Base-by-base conservation (phyloP, 2,113 vertebrate genomes). In the Myxocyprinus asiaticus region DNA sequence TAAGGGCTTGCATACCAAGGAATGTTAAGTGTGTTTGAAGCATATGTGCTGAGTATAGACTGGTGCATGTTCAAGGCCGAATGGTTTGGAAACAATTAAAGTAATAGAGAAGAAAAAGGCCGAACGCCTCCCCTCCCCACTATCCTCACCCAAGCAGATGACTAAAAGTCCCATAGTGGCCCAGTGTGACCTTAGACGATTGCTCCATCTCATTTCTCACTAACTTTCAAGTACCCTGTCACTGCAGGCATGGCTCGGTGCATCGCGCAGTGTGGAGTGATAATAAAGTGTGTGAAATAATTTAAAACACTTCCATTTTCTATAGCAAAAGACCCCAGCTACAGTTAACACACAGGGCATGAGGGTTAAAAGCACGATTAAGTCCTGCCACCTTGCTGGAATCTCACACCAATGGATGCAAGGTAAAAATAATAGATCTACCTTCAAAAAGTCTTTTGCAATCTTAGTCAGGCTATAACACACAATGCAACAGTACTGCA, bases 21-120 rank as follows among this genome's bases (percentile, higher is more conserved):
- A 84, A 84, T 84, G 79, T 81, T 84, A 84, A 84, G 79, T 84
- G 83, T 84, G 83, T 76, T 33, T 74, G 80, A 81, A 81, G 79
- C 83, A 81, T 84, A 79, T 84, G 83, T 51, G 83, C 65, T n/a
- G 70, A 78, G 76, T 77, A 76, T 66, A 73, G 79, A 77, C 79
- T 70, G 67, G 63, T 45, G 76, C 79, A 71, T 71, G 70, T 72
- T 79, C 79, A 84, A 81, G 83, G 83, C 83, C 76, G 78, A 84
- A 70, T 77, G 76, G 83, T 84, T 84, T 84, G 79, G 83, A 84
- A 84, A 81, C 79, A 84, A 84, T 84, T 84, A 84, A 84, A 81
- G 76, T 81, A 84, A 84, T 84, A 76, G 76, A 81, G 64, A 67
- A 65, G 51, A 12, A 70, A 48, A 53, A 43, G 8, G n/a, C 14